These are phyloP conservation scores for Pseudobourletiella spinata DNA, from an alignment of 1,140 invertebrate species.

Conservation along the genomic window DNA sequence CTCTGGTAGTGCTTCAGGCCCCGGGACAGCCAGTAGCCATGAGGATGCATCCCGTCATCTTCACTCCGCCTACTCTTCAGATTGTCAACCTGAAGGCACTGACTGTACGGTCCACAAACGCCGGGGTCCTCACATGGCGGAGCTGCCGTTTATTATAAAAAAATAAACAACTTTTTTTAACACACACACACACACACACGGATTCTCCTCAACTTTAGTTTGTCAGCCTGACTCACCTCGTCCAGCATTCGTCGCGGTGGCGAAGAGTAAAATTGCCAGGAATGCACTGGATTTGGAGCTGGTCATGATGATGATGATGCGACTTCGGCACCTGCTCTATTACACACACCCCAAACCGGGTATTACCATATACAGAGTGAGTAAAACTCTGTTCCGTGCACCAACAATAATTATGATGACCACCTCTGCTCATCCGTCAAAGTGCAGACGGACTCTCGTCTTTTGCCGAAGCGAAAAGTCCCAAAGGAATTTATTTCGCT, in stretches of 20 bases:
- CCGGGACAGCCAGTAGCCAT: slow-evolving; percentile 12
- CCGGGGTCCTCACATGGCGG: slow-evolving; percentile 34
- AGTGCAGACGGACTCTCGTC: slow-evolving; percentile 4
- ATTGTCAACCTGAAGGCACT: slow-evolving; percentile 53
- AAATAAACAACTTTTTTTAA: background rate
- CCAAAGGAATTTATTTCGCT: background rate
- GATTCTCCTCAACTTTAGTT: background rate
- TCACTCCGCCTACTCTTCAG: slow-evolving; percentile 33
- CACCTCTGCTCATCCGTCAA: too few relatives aligned
- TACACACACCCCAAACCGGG: background rate
- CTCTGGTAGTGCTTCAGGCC: slow-evolving; percentile 28
- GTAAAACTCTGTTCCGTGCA: too few relatives aligned
- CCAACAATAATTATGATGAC: too few relatives aligned
- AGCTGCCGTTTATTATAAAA: slow-evolving; percentile 18
- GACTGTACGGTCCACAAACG: slow-evolving; percentile 58
- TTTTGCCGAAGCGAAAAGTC: slow-evolving; percentile 16
- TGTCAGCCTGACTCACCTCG: background rate
- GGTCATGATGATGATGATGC: background rate
- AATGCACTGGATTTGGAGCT: background rate
- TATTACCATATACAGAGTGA: too few relatives aligned
- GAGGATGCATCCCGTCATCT: slow-evolving; percentile 17
- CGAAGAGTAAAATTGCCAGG: background rate
- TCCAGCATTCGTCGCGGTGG: too few relatives aligned
- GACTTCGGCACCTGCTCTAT: background rate
- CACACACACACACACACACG: too few relatives aligned